Conservation (phyloP, 2,113 vertebrate genomes). For the Isichthys henryi region DNA sequence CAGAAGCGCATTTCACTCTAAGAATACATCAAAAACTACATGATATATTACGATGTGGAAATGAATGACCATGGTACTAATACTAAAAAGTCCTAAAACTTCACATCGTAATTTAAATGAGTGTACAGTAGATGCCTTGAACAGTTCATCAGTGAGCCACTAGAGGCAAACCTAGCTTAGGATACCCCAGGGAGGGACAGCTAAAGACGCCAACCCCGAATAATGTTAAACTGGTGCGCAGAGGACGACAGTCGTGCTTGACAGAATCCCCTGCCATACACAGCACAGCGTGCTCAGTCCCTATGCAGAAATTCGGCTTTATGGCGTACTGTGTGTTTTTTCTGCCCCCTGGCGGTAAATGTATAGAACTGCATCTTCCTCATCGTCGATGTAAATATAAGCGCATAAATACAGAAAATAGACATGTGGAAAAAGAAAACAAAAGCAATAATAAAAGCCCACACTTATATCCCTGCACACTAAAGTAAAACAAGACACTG, state of each 20-base stretch:
- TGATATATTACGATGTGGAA: neutral
- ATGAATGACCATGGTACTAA: neutral
- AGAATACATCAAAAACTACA: neutral
- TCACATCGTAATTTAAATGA: neutral
- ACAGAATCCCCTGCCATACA: neutral
- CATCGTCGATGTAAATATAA: neutral
- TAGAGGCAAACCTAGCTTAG: neutral
- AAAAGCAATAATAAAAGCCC: neutral
- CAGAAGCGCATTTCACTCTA: neutral
- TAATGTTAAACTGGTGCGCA: neutral
- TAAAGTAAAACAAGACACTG: neutral
- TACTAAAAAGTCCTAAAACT: neutral
- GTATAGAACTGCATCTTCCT: neutral
- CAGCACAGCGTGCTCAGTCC: neutral
- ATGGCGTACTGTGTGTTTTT: neutral
- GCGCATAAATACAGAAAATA: neutral
- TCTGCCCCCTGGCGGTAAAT: neutral
- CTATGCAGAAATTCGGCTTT: neutral
- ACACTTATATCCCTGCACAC: neutral
- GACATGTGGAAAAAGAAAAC: neutral
- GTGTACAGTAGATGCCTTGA: neutral
- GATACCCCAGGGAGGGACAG: neutral
- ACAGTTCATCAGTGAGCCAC: neutral
- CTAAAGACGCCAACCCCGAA: neutral
- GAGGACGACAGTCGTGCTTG: neutral